These are phyloP conservation scores for Zaprionus obscuricornis DNA, from an alignment of 2,888 invertebrate genomes.

Conservation along the genomic window DNA sequence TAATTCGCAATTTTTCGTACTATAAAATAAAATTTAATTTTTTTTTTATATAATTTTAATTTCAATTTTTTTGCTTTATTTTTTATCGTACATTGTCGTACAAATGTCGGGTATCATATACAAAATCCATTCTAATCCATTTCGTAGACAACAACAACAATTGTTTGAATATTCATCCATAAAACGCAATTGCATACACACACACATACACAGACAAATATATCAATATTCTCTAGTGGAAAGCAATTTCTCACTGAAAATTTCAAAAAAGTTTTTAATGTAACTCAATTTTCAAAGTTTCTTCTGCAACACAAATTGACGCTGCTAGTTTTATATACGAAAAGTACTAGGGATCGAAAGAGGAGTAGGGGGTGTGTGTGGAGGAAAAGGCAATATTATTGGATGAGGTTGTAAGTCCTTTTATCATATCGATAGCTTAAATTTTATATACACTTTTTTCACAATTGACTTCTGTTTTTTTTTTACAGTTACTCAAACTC, in stretches of 20 bases:
- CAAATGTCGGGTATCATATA: background rate
- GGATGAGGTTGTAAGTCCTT: constrained; percentile 12
- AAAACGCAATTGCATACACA: too few relatives aligned
- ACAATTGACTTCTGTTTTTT: constrained; percentile 18
- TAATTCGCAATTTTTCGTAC: too few relatives aligned
- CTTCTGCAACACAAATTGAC: constrained; percentile 13
- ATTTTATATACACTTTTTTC: constrained; percentile 15
- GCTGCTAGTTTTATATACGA: constrained; percentile 2
- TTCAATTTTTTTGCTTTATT: too few relatives aligned
- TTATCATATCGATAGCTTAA: constrained; percentile 17
- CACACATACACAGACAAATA: too few relatives aligned
- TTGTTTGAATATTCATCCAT: constrained; percentile 29
- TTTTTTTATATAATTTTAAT: too few relatives aligned
- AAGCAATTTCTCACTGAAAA: constrained; percentile 4
- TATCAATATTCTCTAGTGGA: background rate
- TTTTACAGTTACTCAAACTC: background rate
- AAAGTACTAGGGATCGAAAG: too few relatives aligned
- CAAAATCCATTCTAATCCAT: constrained; percentile 40
- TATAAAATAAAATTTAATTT: too few relatives aligned
- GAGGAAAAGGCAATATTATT: too few relatives aligned
- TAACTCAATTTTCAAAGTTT: constrained; percentile 22
- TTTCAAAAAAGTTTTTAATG: constrained; percentile 32
- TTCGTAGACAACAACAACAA: constrained; percentile 42
- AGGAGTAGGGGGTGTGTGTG: background rate
- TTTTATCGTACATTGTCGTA: too few relatives aligned